These are phyloP conservation scores for Charaxes varanes DNA, from an alignment of 1,140 invertebrate species.

Conservation along the genomic window DNA sequence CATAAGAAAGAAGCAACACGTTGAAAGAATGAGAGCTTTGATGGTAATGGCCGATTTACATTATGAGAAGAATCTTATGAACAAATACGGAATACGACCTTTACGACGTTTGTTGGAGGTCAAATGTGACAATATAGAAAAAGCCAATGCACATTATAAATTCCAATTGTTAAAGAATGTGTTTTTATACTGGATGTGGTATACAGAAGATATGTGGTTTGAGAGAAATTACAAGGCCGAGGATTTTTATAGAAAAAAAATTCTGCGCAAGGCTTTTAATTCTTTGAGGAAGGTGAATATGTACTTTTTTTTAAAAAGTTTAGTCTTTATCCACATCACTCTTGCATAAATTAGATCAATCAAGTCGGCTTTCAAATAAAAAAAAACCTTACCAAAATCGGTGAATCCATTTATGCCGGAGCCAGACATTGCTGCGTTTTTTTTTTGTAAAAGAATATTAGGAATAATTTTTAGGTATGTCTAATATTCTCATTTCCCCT, in stretches of 20 bases:
- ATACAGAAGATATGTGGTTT: constrained; percentile 61
- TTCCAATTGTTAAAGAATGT: constrained; percentile 64
- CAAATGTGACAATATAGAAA: constrained; percentile 68
- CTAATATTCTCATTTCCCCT: no score
- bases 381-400: no score
- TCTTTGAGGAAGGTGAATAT: constrained; percentile 56
- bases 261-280: constrained; percentile 47
- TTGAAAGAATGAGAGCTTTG: constrained; percentile 66
- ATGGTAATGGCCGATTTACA: constrained; percentile 76
- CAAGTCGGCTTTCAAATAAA: no score
- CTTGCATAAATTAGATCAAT: no score
- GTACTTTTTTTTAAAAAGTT: constrained; percentile 6
- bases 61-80: constrained; percentile 70
- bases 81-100: constrained; percentile 67
- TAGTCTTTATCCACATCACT: no score
- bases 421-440: no score
- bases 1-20: constrained; percentile 74
- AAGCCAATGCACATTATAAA: constrained; percentile 61
- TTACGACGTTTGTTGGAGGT: constrained; percentile 70
- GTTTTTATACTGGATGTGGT: constrained; percentile 72
- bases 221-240: constrained; percentile 67
- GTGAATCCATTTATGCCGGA: no score
- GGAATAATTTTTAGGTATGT: no score
- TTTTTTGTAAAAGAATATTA: no score
- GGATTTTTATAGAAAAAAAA: constrained; percentile 60